Conservation (phyloP, 1,140 invertebrate genomes). For the Chionoecetes opilio region DNA sequence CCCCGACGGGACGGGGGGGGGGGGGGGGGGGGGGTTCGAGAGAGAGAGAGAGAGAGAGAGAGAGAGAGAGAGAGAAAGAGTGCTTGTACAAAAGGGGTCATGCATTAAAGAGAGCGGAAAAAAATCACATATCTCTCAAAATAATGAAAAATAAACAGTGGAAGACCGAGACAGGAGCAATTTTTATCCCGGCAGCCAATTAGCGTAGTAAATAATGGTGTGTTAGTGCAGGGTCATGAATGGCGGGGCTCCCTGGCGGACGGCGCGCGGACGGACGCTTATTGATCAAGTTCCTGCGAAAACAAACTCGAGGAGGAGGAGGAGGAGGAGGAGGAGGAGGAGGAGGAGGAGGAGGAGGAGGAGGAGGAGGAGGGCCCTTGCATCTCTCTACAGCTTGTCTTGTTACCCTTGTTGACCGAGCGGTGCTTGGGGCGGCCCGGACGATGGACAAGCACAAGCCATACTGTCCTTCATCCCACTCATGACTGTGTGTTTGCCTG, state of each 20-base stretch:
- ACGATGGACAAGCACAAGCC: too few species aligned
- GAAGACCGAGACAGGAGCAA: not conserved
- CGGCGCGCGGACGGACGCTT: not conserved
- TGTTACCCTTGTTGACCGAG: conserved; percentile 28
- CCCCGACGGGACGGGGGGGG: too few species aligned
- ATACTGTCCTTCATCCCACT: too few species aligned
- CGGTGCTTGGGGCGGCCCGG: not conserved
- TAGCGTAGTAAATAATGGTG: not conserved
- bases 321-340: conserved; percentile 34
- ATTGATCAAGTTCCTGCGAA: conserved; percentile 1
- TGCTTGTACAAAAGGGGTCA: not conserved
- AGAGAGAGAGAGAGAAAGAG: not conserved
- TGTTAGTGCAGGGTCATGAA: not conserved
- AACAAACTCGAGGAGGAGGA: not conserved
- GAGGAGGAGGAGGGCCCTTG: not conserved
- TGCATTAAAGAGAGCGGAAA: conserved; percentile 19
- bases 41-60: not conserved
- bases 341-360: conserved; percentile 1
- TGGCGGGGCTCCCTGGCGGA: not conserved
- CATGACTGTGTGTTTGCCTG: too few species aligned
- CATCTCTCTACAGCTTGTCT: not conserved
- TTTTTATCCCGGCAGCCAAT: not conserved
- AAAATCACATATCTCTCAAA: not conserved
- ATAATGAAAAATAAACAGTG: conserved; percentile 13
- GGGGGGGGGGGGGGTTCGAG: not conserved